A percentile compares a stretch with the other conserved stretches of the same genome.
Evolutionary conservation across 2,888 invertebrate genomes (phyloP).

Genomic region (Cheilosia variabilis): DNA sequence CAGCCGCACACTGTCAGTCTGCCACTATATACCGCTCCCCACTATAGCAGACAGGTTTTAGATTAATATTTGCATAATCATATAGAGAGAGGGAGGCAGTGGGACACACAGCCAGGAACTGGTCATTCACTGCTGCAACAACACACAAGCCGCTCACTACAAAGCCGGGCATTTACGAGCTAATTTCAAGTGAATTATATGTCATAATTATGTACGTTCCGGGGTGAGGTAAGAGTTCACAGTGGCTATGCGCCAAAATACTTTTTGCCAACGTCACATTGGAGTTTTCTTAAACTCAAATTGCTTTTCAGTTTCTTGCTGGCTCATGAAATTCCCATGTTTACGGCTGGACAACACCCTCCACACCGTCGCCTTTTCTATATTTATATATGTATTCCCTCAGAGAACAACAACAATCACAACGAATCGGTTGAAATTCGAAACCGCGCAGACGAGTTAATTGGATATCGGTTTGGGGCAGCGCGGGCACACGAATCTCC

Average conservation of each 20-base stretch:
- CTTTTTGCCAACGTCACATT: slow-evolving; percentile 38
- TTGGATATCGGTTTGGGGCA: slow-evolving; percentile 49
- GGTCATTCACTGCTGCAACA: slow-evolving; percentile 59
- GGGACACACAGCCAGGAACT: slow-evolving; percentile 15
- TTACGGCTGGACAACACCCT: slow-evolving; percentile 43
- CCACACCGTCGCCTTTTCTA: slow-evolving; percentile 9
- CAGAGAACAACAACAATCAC: slow-evolving; percentile 4
- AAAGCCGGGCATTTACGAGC: slow-evolving; percentile 34
- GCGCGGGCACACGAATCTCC: neutral
- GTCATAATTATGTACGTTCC: slow-evolving; percentile 47
- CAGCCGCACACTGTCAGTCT: neutral
- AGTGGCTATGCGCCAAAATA: slow-evolving; percentile 54
- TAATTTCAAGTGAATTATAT: slow-evolving; percentile 56
- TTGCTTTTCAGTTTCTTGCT: slow-evolving; percentile 44
- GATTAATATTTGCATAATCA: slow-evolving; percentile 73
- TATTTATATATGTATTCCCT: slow-evolving; percentile 22
- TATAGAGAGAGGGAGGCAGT: slow-evolving; percentile 5
- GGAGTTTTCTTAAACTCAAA: slow-evolving; percentile 14
- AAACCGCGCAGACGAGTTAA: slow-evolving; percentile 67
- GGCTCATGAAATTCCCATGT: slow-evolving; percentile 62
- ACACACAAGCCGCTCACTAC: slow-evolving; percentile 18
- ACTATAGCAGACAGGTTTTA: slow-evolving; percentile 63
- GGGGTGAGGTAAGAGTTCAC: slow-evolving; percentile 25
- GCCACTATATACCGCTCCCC: neutral
- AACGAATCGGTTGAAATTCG: slow-evolving; percentile 51